These are phyloP conservation scores for Clusia tigrina DNA, from an alignment of 2,888 invertebrate genomes.

Conservation along the genomic window DNA sequence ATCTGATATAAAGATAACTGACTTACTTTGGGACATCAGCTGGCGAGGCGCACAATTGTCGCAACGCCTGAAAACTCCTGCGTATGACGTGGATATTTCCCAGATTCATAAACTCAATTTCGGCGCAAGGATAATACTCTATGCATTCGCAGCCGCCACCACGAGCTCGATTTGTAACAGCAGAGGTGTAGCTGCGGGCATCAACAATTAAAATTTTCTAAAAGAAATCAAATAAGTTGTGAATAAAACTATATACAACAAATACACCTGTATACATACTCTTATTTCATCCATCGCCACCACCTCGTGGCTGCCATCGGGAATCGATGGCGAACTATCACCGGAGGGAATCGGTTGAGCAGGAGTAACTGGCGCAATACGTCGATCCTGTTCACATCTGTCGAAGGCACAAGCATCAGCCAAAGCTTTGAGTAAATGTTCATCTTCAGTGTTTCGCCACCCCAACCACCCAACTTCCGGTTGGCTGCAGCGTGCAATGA, in stretches of 20 bases:
- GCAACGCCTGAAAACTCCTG: slow-evolving; percentile 87
- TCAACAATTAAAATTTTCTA: slow-evolving; percentile 90
- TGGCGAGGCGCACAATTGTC: slow-evolving; percentile 80
- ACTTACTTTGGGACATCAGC: slow-evolving; percentile 81
- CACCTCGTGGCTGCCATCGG: slow-evolving; percentile 62
- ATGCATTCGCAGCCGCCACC: slow-evolving; percentile 97
- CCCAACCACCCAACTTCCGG: slow-evolving; percentile 96
- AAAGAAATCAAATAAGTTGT: slow-evolving; percentile 34
- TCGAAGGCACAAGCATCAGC: slow-evolving; percentile 83
- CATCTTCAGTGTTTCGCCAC: slow-evolving; percentile 91
- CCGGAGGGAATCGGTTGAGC: slow-evolving; percentile 45
- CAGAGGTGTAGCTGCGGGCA: slow-evolving; percentile 94
- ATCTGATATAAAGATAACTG: too few species aligned
- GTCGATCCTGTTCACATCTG: slow-evolving; percentile 65
- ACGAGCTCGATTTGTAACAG: slow-evolving; percentile 94
- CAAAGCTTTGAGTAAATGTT: slow-evolving; percentile 83
- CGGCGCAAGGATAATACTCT: slow-evolving; percentile 94
- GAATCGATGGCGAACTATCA: slow-evolving; percentile 60
- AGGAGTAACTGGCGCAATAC: slow-evolving; percentile 39
- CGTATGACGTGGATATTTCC: slow-evolving; percentile 97
- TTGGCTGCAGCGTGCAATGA: slow-evolving; percentile 93
- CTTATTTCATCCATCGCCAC: slow-evolving; percentile 60
- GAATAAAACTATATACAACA: too few species aligned
- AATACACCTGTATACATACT: slow-evolving; percentile 40
- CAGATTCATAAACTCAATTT: slow-evolving; percentile 96